A percentile compares a stretch with the other conserved stretches of the same genome.
Evolutionary conservation across 2,888 invertebrate genomes (phyloP).

Genomic region (Venustoraphidia nigricollis): DNA sequence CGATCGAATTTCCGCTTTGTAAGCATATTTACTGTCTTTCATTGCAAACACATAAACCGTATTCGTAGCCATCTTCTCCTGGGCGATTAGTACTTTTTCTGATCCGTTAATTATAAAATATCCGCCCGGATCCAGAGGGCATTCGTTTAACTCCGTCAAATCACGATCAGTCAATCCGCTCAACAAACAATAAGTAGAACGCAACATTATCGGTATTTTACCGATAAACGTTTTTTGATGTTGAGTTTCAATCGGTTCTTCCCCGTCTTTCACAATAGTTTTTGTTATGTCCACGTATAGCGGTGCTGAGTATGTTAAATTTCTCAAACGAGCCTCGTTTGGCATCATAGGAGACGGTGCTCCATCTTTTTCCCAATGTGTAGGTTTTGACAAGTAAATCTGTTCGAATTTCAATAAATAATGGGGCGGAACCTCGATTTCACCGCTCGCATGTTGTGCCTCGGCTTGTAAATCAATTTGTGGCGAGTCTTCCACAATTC

Average conservation of each 20-base stretch:
- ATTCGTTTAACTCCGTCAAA: conserved; percentile 97
- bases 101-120: conserved; percentile 99
- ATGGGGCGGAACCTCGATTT: conserved; percentile 80
- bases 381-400: conserved; percentile 97
- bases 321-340: conserved; percentile 93
- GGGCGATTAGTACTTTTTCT: conserved; percentile 96
- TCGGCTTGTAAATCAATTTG: conserved; percentile 95
- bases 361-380: conserved; percentile 99
- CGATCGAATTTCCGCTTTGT: conserved; percentile 94
- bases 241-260: conserved; percentile 74
- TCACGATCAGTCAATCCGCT: conserved; percentile 95
- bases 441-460: conserved; percentile 89
- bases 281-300: conserved; percentile 98
- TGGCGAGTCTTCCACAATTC: conserved; percentile 98
- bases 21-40: conserved; percentile 99
- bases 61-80: conserved; percentile 99
- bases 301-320: conserved; percentile 95
- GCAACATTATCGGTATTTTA: conserved; percentile 98
- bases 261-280: conserved; percentile 80
- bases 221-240: conserved; percentile 63
- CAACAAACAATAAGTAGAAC: conserved; percentile 92
- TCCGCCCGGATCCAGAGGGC: conserved; percentile 97
- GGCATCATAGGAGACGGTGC: conserved; percentile 99
- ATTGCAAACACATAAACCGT: conserved; percentile 99
- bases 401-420: conserved; percentile 96